Evolutionary conservation across 2,113 vertebrate species (phyloP).

Genomic region (Periophthalmus modestus): DNA sequence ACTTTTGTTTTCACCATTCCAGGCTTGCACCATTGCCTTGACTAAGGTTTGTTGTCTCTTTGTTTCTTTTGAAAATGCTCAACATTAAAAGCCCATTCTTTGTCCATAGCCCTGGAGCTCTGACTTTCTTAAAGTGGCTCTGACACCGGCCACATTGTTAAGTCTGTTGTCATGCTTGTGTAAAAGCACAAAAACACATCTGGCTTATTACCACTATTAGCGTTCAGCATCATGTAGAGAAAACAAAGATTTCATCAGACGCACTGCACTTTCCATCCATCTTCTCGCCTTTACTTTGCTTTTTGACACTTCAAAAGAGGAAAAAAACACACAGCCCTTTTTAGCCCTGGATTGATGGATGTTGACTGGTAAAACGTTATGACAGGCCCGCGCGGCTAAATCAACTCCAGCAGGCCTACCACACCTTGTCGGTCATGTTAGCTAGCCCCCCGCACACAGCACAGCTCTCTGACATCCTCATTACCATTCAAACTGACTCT

Average conservation of each 20-base stretch:
- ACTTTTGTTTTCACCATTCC: not conserved
- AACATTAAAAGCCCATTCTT: not conserved
- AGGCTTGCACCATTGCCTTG: not conserved
- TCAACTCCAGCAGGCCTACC: conserved; percentile 68
- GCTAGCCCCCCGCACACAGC: conserved; percentile 26
- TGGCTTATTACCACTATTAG: conserved; percentile 49
- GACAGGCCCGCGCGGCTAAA: conserved; percentile 65
- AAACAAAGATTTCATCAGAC: conserved; percentile 61
- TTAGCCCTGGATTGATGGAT: conserved; percentile 57
- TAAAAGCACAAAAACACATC: conserved; percentile 23
- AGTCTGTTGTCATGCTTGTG: conserved; percentile 51
- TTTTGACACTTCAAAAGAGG: conserved; percentile 42
- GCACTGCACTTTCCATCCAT: conserved; percentile 33
- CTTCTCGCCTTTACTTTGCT: conserved; percentile 26
- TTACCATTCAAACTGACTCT: conserved; percentile 74
- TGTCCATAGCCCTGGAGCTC: conserved; percentile 82
- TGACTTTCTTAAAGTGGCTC: conserved; percentile 46
- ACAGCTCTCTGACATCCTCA: conserved; percentile 67
- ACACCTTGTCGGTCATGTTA: conserved; percentile 75
- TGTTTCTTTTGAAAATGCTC: not conserved
- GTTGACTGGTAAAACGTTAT: conserved; percentile 61
- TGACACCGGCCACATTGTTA: conserved; percentile 42
- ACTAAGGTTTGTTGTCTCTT: not conserved
- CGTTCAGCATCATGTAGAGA: conserved; percentile 36
- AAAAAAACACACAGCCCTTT: conserved; percentile 21